Conservation (phyloP, 2,888 invertebrate species). For the Teleiodes luculella region DNA sequence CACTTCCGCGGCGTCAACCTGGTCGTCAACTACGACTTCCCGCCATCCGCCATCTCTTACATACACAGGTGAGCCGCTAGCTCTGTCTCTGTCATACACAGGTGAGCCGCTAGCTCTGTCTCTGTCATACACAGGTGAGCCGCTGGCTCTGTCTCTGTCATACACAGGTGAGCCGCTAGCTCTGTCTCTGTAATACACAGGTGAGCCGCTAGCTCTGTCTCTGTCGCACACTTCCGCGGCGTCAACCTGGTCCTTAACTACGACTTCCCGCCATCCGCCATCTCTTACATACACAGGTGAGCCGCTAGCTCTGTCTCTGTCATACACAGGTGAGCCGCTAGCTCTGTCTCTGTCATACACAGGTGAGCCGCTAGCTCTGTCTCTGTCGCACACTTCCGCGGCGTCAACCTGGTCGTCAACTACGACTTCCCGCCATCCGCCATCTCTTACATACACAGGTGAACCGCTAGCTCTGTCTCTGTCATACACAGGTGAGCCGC, state of each 20-base stretch:
- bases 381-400: constrained; percentile 96
- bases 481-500: no score
- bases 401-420: constrained; percentile 97
- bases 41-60: constrained; percentile 92
- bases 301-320: not conserved
- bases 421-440: constrained; percentile 97
- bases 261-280: constrained; percentile 94
- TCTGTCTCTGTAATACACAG: constrained; percentile 94
- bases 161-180: constrained; percentile 83
- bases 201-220: constrained; percentile 50
- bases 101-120: constrained; percentile 65
- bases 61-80: constrained; percentile 93
- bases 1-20: constrained; percentile 96
- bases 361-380: no score
- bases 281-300: constrained; percentile 94
- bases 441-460: constrained; percentile 90
- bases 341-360: no score
- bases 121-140: no score
- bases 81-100: constrained; percentile 93
- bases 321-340: no score
- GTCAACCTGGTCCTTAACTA: constrained; percentile 98
- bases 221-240: constrained; percentile 95
- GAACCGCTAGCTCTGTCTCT: no score
- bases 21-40: constrained; percentile 98
- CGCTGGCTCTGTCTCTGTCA: constrained; percentile 93